Base-by-base conservation (phyloP, 2,113 vertebrate species). In the Sturnus vulgaris region DNA sequence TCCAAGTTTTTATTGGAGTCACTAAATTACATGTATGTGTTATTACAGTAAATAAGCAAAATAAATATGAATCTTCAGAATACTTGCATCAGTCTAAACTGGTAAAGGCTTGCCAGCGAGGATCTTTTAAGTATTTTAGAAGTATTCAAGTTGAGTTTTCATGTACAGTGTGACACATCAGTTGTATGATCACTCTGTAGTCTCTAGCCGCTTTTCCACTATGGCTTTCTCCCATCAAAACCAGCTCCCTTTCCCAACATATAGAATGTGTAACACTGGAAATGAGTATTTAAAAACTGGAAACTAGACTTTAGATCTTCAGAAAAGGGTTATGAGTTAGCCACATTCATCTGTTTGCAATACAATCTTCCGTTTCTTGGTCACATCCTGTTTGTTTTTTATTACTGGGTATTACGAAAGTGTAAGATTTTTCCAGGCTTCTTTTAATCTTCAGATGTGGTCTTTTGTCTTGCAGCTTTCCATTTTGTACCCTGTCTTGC, bases 391-490 rank as follows among this genome's bases (percentile, higher is more conserved):
- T 64, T 88, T 71, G 21, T 4, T 91, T 89, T 66, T 69, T 70
- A 55, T 92, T 86, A 85, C 3, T 2, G 35, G 16, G 8, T 76
- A 20, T 89, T 94, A 71, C 2, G 0, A 42, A 91, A 89, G 40
- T 21, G 8, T 56, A 59, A 59, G 44, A 80, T 56, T 93, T 89
- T 96, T 95, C 80, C 31, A 49, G 50, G 8, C 56, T 91, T 85
- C 40, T 86, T 91, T 61, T 79, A 56, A 75, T 88, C 44, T 33
- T 82, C 33, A 44, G 44, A 88, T 93, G 64, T 88, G 80, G 64
- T 82, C 40, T 86, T 90, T 71, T 66, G 47, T 61, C 37, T 73
- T 64, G 19, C 30, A 81, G 15, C 10, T 83, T 90, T 92, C 35
- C n/a, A 9, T 79, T 52, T 91, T 90, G 12, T 82, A 71, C 39